Conservation (phyloP, 2,888 invertebrate species). For the Lepetodrilus schrolli region DNA sequence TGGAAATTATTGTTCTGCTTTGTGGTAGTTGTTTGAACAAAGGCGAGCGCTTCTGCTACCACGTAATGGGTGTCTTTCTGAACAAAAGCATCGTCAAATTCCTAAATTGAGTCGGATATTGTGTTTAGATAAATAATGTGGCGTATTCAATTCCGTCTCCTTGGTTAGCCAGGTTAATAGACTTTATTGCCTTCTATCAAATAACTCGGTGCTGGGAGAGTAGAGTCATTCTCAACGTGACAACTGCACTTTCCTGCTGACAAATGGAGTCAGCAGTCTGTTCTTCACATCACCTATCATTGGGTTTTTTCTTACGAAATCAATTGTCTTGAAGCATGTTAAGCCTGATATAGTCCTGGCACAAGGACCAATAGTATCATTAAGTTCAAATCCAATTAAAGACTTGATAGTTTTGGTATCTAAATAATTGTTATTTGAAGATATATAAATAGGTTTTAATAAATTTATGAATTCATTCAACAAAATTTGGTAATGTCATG, state of each 20-base stretch:
- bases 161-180: neutral
- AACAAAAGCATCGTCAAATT: neutral
- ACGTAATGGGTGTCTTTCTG: neutral
- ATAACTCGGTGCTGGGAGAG: neutral
- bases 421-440: no score
- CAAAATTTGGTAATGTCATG: no score
- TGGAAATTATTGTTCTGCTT: conserved; percentile 6
- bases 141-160: neutral
- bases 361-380: no score
- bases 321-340: no score
- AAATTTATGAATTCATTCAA: no score
- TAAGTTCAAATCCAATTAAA: no score
- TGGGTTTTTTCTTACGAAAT: no score
- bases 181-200: neutral
- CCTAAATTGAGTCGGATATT: conserved; percentile 21
- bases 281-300: no score
- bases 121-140: conserved; percentile 16
- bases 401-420: no score
- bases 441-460: no score
- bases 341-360: no score
- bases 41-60: neutral
- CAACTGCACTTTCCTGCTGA: neutral
- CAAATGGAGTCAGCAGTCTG: no score
- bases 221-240: neutral
- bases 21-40: conserved; percentile 3